These are phyloP conservation scores for Microplitis deprimator DNA, from an alignment of 2,888 invertebrate species.

Conservation along the genomic window DNA sequence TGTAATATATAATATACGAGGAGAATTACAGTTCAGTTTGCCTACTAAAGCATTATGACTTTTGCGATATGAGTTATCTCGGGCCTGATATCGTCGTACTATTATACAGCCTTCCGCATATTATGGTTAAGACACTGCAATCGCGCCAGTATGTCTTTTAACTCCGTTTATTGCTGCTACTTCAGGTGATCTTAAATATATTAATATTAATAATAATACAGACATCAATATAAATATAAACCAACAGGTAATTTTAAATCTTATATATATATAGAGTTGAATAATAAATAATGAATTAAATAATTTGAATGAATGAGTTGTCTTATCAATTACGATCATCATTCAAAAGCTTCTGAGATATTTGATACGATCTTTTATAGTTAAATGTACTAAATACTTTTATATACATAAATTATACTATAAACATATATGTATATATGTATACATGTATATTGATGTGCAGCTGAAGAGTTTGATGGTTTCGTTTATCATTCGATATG, in stretches of 20 bases:
- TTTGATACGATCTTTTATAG: slow-evolving; percentile 45
- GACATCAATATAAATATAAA: not conserved
- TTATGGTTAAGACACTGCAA: slow-evolving; percentile 19
- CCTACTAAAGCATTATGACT: slow-evolving; percentile 35
- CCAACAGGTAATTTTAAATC: not conserved
- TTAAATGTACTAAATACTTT: not conserved
- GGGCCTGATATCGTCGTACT: slow-evolving; percentile 49
- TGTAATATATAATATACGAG: slow-evolving; percentile 12
- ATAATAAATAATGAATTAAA: slow-evolving; percentile 14
- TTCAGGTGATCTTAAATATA: slow-evolving; percentile 6
- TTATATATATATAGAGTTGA: not conserved
- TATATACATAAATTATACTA: slow-evolving; percentile 2
- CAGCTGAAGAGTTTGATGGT: slow-evolving; percentile 14
- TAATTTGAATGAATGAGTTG: not conserved
- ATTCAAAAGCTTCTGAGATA: slow-evolving; percentile 52
- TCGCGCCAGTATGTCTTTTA: slow-evolving; percentile 14
- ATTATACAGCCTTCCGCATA: slow-evolving; percentile 42
- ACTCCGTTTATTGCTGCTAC: slow-evolving; percentile 25
- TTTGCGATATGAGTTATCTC: slow-evolving; percentile 59
- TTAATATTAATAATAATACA: not conserved
- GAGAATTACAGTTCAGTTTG: slow-evolving; percentile 17
- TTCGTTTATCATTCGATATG: slow-evolving; percentile 19
- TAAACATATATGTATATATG: not conserved
- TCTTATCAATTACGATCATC: slow-evolving; percentile 51
- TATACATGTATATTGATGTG: slow-evolving; percentile 33